Evolutionary conservation across 2,888 invertebrate species (phyloP), one percentile per base, ranked within the genome.

Genomic region (Erpobdella octoculata): DNA sequence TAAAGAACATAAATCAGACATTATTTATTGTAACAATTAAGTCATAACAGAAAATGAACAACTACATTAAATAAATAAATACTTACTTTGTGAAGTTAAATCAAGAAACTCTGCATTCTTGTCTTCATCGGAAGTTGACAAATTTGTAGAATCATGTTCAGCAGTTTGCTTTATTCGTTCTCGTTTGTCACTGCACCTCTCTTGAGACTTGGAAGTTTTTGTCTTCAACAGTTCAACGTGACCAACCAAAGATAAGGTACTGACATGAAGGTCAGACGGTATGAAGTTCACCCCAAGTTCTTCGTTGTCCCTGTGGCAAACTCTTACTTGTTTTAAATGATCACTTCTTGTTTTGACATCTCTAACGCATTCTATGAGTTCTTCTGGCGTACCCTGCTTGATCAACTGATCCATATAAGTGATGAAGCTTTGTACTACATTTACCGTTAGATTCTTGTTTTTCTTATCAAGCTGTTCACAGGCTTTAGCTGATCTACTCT

Each of bases 361-460:
- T 25, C 69, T 69, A 4, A 69, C 69, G n/a, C 28, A 48, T 18
- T 69, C 69, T 15, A 69, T 58, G 18, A 69, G 37, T 18, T 69
- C 69, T 36, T 69, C 48, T 0, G 53, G 35, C 5, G 53, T 6
- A n/a, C 46, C 69, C 35, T 69, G 35, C 2, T 33, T 28, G 6
- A 28, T n/a, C 48, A 69, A 21, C 15, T 21, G 21, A 15, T 38
- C 33, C 21, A 69, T 36, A 36, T 58, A 69, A 8, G 46, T n/a
- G 2, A 35, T 48, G 37, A 69, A 69, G 53, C 46, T 41, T 15
- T 8, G 18, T 9, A 69, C 15, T 4, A 9, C 37, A n/a, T 48
- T 46, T 35, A 58, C 69, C 38, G 31, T 69, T 28, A 58, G 35
- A 12, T 69, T 46, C 21, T 31, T 48, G 33, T 28, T 36, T 15